phyloP scores from a whole-genome alignment of 1,140 invertebrate genomes.

The Triops longicaudatus region DNA sequence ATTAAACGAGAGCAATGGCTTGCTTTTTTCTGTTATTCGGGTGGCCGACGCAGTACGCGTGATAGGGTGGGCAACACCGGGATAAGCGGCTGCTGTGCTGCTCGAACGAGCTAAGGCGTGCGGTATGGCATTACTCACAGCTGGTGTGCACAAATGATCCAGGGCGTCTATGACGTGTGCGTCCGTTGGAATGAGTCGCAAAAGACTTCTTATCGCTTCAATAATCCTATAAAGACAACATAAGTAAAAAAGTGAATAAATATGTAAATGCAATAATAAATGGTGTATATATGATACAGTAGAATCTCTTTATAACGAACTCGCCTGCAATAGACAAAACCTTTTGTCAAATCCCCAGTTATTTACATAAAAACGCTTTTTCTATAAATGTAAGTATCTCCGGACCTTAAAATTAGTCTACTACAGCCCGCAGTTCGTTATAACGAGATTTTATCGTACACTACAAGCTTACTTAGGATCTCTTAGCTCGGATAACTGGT shows the following conservation, averaged over 20 bases:
- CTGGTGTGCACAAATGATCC: slow-evolving; percentile 35
- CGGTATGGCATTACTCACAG: background rate
- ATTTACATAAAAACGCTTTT: no score
- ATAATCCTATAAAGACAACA: slow-evolving; percentile 39
- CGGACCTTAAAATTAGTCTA: no score
- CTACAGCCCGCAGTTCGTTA: no score
- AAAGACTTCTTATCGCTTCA: slow-evolving; percentile 41
- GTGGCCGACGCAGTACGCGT: background rate
- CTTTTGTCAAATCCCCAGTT: no score
- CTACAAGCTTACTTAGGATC: slow-evolving; percentile 41
- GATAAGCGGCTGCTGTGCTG: slow-evolving; percentile 15
- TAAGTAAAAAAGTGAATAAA: slow-evolving; percentile 19
- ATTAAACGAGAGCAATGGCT: slow-evolving; percentile 35
- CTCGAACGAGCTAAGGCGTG: background rate
- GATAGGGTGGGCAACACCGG: background rate
- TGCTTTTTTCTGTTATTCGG: slow-evolving; percentile 31
- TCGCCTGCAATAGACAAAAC: no score
- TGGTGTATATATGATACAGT: no score
- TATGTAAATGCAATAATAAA: no score
- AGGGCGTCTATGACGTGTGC: slow-evolving; percentile 42
- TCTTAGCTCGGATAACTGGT: slow-evolving; percentile 43
- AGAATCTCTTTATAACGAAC: no score
- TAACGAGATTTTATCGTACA: background rate
- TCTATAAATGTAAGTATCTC: no score
- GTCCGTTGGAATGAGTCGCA: slow-evolving; percentile 48